Evolutionary conservation across 1,140 invertebrate species (phyloP).

Genomic region (Listronotus oregonensis): DNA sequence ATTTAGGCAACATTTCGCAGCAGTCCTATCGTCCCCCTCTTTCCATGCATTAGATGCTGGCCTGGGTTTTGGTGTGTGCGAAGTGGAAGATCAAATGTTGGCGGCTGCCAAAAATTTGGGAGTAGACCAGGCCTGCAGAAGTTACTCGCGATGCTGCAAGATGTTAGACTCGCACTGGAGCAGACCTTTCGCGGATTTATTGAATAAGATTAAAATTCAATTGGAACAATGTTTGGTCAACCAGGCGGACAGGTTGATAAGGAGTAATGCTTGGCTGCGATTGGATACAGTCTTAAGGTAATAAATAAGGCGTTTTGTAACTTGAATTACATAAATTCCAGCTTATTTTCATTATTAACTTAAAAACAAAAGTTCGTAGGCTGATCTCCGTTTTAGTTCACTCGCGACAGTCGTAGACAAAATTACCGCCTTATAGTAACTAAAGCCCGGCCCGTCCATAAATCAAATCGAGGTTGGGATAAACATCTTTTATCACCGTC

Average conservation of each 20-base stretch:
- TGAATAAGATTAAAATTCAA: slow-evolving; percentile 56
- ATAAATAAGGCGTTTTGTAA: not conserved
- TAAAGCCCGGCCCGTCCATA: no score
- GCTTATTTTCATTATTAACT: no score
- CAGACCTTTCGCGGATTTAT: slow-evolving; percentile 45
- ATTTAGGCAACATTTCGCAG: slow-evolving; percentile 66
- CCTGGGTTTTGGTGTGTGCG: slow-evolving; percentile 68
- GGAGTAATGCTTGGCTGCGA: slow-evolving; percentile 67
- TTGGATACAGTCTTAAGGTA: slow-evolving; percentile 63
- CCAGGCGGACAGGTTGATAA: slow-evolving; percentile 65
- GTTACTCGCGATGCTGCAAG: slow-evolving; percentile 61
- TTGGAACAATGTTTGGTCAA: slow-evolving; percentile 68
- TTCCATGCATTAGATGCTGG: slow-evolving; percentile 69
- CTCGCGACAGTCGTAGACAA: no score
- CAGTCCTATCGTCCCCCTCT: slow-evolving; percentile 66
- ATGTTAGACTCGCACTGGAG: slow-evolving; percentile 48
- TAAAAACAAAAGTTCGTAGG: no score
- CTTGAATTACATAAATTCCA: no score
- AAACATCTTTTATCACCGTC: no score
- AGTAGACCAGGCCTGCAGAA: slow-evolving; percentile 73
- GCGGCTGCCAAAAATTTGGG: slow-evolving; percentile 66
- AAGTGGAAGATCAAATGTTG: slow-evolving; percentile 69
- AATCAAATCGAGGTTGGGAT: no score
- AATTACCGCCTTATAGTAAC: no score
- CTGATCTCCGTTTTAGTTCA: no score